A percentile compares a stretch with the other conserved stretches of the same genome.
phyloP scores from a whole-genome alignment of 1,140 invertebrate genomes.

The Aphis craccivora region DNA sequence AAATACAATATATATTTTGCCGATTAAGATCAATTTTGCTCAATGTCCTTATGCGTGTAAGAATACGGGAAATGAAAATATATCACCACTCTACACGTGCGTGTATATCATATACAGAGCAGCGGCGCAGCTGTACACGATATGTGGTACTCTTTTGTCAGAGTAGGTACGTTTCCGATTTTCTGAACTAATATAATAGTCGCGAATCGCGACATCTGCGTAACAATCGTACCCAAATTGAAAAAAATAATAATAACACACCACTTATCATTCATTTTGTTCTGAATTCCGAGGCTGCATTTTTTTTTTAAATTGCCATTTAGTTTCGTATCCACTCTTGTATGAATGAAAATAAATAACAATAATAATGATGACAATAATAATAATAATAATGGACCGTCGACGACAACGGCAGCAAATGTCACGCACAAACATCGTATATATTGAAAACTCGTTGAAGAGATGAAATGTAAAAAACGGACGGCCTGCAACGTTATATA shows the following conservation, averaged over 20 bases:
- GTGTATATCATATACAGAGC: not conserved
- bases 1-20: not conserved
- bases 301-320: constrained; percentile 34
- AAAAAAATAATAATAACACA: not conserved
- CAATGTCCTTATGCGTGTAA: not conserved
- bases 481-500: not conserved
- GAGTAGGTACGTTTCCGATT: constrained; percentile 39
- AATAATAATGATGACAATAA: not conserved
- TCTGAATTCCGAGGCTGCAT: not conserved
- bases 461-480: not conserved
- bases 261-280: constrained; percentile 21
- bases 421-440: not conserved
- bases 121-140: constrained; percentile 27
- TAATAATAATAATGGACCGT: not conserved
- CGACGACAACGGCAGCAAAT: not conserved
- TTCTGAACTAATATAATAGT: constrained; percentile 31
- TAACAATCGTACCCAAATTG: constrained; percentile 44
- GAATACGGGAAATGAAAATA: not conserved
- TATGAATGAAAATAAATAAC: constrained; percentile 9
- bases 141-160: not conserved
- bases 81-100: not conserved
- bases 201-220: constrained; percentile 38
- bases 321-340: not conserved
- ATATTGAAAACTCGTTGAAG: constrained; percentile 27
- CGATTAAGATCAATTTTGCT: constrained; percentile 7